A percentile compares a stretch with the other conserved stretches of the same genome.
phyloP scores from a whole-genome alignment of 2,888 invertebrate genomes.

The Alviniconcha strummeri region DNA sequence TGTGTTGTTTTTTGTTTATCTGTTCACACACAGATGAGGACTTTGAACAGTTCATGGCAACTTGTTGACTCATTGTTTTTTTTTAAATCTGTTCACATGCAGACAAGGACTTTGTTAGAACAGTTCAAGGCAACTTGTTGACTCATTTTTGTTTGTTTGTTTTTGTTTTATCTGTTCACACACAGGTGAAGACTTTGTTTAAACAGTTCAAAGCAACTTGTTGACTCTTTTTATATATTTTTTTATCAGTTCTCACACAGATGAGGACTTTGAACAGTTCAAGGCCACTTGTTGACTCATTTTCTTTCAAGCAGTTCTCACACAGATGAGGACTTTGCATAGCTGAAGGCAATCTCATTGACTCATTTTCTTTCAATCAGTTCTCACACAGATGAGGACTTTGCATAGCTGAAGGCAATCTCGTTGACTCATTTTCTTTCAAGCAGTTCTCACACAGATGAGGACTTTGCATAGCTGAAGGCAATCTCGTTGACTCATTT shows the following conservation, averaged over 20 bases:
- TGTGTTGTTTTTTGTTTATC: constrained; percentile 77
- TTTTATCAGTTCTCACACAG: constrained; percentile 85
- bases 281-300: constrained; percentile 82
- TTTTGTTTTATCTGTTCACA: constrained; percentile 83
- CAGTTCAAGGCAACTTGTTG: constrained; percentile 78
- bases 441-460: too few relatives aligned
- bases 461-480: too few relatives aligned
- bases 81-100: constrained; percentile 86
- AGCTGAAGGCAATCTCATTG: too few relatives aligned
- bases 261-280: constrained; percentile 82
- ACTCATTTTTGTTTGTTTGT: constrained; percentile 78
- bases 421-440: too few relatives aligned
- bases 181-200: constrained; percentile 87
- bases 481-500: constrained; percentile 83
- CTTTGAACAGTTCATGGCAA: constrained; percentile 77
- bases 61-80: constrained; percentile 85
- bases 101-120: constrained; percentile 85
- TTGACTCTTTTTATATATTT: constrained; percentile 78
- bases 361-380: too few relatives aligned
- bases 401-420: too few relatives aligned
- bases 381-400: too few relatives aligned
- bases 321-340: too few relatives aligned
- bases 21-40: constrained; percentile 88
- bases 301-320: too few relatives aligned
- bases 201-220: constrained; percentile 75